A percentile compares a stretch with the other conserved stretches of the same genome.
phyloP scores from a whole-genome alignment of 2,113 vertebrate genomes.

The Pterocles orientalis region DNA sequence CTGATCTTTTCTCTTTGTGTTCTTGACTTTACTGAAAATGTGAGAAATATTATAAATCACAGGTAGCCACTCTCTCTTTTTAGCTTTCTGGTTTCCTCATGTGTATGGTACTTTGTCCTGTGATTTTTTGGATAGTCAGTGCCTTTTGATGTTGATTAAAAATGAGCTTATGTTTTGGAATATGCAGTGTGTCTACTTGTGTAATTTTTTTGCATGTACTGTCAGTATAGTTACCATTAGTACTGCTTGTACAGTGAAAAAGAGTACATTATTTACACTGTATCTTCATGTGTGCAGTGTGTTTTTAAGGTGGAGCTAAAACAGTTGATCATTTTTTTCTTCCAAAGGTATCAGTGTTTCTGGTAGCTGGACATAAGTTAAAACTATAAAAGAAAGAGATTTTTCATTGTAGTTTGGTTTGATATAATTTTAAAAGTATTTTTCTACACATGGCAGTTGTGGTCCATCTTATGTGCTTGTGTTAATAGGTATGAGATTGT shows the following conservation, averaged over 20 bases:
- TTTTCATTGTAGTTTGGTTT: background rate
- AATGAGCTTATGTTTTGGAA: conserved; percentile 10
- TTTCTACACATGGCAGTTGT: background rate
- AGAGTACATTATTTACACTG: background rate
- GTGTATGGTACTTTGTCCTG: background rate
- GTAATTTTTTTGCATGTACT: background rate
- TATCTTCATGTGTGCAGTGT: background rate
- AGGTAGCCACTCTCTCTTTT: background rate
- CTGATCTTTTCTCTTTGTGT: conserved; percentile 7
- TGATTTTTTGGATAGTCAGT: background rate
- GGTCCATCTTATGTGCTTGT: background rate
- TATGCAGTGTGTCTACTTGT: background rate
- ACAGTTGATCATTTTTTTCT: background rate
- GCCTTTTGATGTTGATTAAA: background rate
- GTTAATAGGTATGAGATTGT: background rate
- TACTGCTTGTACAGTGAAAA: background rate
- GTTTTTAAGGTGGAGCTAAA: background rate
- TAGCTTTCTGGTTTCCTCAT: background rate
- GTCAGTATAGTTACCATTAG: background rate
- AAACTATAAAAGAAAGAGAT: background rate
- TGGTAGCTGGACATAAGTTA: background rate
- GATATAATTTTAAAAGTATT: background rate
- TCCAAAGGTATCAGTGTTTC: background rate
- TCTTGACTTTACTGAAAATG: conserved; percentile 10
- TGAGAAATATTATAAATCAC: background rate